Percentiles rank a stretch among this genome's conserved stretches.
Conservation (phyloP, 2,113 vertebrate genomes). For the Phylloscopus trochiloides region DNA sequence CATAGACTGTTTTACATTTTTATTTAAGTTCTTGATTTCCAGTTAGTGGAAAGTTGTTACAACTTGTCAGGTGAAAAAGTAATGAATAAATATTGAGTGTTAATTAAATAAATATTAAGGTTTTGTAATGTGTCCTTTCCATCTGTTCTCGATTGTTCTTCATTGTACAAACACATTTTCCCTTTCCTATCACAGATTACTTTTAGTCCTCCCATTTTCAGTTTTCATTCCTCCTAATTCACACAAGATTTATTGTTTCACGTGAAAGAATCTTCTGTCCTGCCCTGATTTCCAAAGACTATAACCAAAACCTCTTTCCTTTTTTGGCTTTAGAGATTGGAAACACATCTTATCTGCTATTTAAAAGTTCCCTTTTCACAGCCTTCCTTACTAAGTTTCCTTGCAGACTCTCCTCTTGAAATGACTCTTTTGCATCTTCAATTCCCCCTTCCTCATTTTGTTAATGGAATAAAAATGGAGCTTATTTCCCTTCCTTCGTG, state of each 20-base stretch:
- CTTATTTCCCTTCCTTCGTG: neutral
- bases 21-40: neutral
- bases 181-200: neutral
- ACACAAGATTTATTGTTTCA: neutral
- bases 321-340: neutral
- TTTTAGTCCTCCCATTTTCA: neutral
- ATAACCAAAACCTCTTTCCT: neutral
- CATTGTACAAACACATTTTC: neutral
- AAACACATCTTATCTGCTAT: neutral
- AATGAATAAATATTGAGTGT: neutral
- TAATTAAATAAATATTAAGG: neutral
- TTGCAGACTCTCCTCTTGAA: neutral
- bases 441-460: fast-evolving
- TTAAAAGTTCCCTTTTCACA: neutral
- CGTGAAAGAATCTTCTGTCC: neutral
- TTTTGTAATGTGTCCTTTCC: neutral
- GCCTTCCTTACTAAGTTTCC: neutral
- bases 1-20: neutral
- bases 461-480: neutral
- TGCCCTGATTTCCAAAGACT: neutral
- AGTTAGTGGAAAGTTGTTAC: neutral
- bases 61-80: neutral
- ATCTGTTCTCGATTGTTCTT: neutral
- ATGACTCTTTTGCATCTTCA: neutral
- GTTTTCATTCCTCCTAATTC: neutral